Conservation (phyloP, 2,797 vertebrate genomes). For the Sebastes hubbsi region DNA sequence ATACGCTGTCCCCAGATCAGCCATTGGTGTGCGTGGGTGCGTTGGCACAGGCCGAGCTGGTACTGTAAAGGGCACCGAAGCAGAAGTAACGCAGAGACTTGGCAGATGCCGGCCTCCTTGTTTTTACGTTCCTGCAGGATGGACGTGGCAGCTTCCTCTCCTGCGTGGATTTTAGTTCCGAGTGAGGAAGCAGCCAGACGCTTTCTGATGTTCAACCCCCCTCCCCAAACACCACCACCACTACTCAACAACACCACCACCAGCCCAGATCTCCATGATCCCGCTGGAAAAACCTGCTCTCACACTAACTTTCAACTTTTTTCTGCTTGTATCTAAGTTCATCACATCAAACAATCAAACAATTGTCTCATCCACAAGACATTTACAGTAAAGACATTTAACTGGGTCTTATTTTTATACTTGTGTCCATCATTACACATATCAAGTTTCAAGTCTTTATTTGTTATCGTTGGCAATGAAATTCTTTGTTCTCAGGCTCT, state of each 20-base stretch:
- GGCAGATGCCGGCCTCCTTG: constrained; percentile 73
- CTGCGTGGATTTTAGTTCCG: constrained; percentile 65
- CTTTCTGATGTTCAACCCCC: constrained; percentile 48
- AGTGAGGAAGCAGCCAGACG: constrained; percentile 71
- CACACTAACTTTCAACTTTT: constrained; percentile 21
- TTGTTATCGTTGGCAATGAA: neutral
- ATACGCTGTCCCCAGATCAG: constrained; percentile 34
- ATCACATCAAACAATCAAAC: neutral
- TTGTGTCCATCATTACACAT: neutral
- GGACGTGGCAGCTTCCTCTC: constrained; percentile 56
- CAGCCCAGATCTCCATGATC: neutral
- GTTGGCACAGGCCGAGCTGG: constrained; percentile 45
- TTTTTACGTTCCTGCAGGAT: constrained; percentile 67
- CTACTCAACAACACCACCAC: neutral
- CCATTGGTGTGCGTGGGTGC: constrained; percentile 40
- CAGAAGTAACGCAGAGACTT: constrained; percentile 76
- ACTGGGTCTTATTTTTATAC: neutral
- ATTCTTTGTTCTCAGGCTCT: neutral
- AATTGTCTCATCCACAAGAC: neutral
- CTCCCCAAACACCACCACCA: neutral
- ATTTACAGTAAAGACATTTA: neutral
- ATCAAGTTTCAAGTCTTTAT: neutral
- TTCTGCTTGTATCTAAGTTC: neutral
- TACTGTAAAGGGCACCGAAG: constrained; percentile 64
- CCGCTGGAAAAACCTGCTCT: neutral